phyloP scores from a whole-genome alignment of 37 sponge, comb jelly and placozoan species.

The Hexactinellida sp. region DNA sequence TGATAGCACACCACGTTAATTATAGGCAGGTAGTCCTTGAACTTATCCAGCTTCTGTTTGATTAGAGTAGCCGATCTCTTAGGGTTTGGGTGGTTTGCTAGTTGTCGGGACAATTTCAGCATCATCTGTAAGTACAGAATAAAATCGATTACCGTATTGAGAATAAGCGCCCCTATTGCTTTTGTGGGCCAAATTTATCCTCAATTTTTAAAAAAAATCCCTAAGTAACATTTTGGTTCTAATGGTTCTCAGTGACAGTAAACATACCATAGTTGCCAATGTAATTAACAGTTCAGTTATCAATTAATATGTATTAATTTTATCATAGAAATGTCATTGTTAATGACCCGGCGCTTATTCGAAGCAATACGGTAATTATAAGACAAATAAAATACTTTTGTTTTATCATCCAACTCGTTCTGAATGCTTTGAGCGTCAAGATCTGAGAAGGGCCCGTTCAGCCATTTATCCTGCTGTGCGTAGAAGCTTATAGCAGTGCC shows the following conservation, averaged over 20 bases:
- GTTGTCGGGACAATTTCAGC: constrained; percentile 72
- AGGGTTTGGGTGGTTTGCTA: constrained; percentile 69
- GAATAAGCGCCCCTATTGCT: background rate
- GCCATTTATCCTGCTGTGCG: constrained; percentile 78
- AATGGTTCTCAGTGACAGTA: too few species aligned
- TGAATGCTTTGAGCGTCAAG: constrained; percentile 82
- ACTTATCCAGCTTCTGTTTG: constrained; percentile 72
- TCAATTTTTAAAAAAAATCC: background rate
- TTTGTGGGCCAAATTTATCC: too few species aligned
- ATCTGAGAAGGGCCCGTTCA: constrained; percentile 84
- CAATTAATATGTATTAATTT: too few species aligned
- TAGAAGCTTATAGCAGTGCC: constrained; percentile 61
- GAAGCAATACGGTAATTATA: too few species aligned
- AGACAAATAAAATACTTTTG: too few species aligned
- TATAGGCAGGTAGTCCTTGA: constrained; percentile 81
- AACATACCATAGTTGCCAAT: background rate
- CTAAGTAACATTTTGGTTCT: too few species aligned
- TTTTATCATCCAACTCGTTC: constrained; percentile 65
- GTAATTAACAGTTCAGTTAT: background rate
- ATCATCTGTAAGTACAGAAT: constrained; percentile 57
- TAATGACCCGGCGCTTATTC: too few species aligned
- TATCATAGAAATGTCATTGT: too few species aligned
- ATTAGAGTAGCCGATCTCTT: constrained; percentile 64
- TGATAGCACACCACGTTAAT: constrained; percentile 78
- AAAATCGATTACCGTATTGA: constrained; percentile 4